Evolutionary conservation across 2,113 vertebrate species (phyloP), one percentile per base, ranked within the genome.

Genomic region (Kobus ellipsiprymnus): DNA sequence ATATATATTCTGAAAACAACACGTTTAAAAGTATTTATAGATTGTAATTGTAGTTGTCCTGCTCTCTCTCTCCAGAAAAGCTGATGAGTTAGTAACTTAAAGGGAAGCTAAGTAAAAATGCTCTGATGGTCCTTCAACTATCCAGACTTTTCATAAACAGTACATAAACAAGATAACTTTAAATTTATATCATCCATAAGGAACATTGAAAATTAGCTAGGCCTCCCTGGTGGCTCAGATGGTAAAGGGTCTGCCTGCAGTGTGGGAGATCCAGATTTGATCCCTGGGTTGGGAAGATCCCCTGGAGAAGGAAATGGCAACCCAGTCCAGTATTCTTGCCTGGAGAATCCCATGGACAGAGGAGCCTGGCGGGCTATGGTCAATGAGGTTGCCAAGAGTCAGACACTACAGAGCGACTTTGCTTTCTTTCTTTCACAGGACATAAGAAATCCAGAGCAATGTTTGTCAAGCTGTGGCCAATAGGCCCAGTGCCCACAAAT

Each of bases 321-420:
- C n/a, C n/a, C 19, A 12, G 10, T 71, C 67, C 19, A 40, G n/a
- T 23, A 13, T 40, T 71, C n/a, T 71, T 71, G n/a, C n/a, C 5
- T 6, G n/a, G n/a, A 40, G n/a, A 71, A 36, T 71, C 67, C 5
- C n/a, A 40, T 40, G n/a, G n/a, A 23, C 19, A 12, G n/a, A 71
- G 19, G 19, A 71, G 67, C n/a, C n/a, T 71, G n/a, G n/a, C 1
- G 19, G 10, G 10, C 67, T 71, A 23, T 19, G 19, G n/a, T 23
- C 67, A 19, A 1, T 40, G 67, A 23, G 19, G 10, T 71, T 40
- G n/a, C n/a, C n/a, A 40, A 71, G n/a, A 23, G 10, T 23, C n/a
- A 12, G 67, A 71, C 10, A 23, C n/a, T 36, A 23, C 19, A 40
- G 19, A 40, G 5, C 0, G 0, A 23, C 19, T 1, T 71, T 21